Percentiles rank a stretch among this genome's conserved stretches.
Conservation (phyloP, 2,113 vertebrate genomes). For the Amazona guildingii region DNA sequence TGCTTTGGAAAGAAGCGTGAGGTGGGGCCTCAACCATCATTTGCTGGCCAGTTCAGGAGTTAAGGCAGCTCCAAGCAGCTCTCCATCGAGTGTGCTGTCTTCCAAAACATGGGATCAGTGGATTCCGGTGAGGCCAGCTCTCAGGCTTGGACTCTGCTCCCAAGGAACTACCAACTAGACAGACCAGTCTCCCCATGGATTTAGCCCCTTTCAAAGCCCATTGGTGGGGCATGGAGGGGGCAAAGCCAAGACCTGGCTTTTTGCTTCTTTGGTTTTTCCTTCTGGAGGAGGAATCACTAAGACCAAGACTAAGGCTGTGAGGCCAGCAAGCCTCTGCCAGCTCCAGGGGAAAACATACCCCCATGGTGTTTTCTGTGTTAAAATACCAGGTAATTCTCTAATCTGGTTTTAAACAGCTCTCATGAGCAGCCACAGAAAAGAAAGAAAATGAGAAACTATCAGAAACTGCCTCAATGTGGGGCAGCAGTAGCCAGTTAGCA, state of each 20-base stretch:
- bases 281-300: not conserved
- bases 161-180: not conserved
- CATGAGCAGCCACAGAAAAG: accelerated
- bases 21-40: not conserved
- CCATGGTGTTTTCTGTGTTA: not conserved
- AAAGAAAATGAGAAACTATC: not conserved
- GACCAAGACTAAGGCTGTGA: not conserved
- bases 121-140: not conserved
- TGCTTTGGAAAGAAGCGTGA: not conserved
- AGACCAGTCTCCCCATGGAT: not conserved
- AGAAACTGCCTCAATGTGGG: not conserved
- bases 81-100: accelerated
- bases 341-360: not conserved
- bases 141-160: not conserved
- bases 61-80: not conserved
- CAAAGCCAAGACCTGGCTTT: not conserved
- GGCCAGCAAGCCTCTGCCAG: not conserved
- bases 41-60: not conserved
- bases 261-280: not conserved
- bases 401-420: not conserved
- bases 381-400: not conserved
- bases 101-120: accelerated
- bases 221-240: not conserved
- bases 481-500: not conserved
- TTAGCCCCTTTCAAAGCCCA: not conserved